These are phyloP conservation scores for Cantharis lateralis DNA, from an alignment of 2,888 invertebrate genomes.

Conservation along the genomic window DNA sequence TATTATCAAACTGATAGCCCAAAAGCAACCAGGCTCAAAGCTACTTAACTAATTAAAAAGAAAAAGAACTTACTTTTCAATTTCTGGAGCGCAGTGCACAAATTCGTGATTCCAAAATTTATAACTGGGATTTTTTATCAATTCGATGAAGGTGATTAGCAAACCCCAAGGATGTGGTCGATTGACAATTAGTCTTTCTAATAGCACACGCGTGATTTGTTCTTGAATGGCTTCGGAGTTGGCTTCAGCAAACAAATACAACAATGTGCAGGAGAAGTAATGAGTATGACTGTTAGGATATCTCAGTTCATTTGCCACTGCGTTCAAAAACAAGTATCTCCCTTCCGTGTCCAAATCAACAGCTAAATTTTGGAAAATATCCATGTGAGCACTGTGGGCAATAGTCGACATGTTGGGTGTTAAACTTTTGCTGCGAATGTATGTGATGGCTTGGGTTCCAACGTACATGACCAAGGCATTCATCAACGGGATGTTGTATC, in stretches of 20 bases:
- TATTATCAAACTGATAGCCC: no score
- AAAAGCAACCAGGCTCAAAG: no score
- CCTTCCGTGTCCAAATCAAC: conserved; percentile 98
- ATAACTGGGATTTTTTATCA: conserved; percentile 97
- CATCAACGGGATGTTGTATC: conserved; percentile 95
- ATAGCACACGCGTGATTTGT: conserved; percentile 93
- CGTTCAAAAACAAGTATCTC: conserved; percentile 95
- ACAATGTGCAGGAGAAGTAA: conserved; percentile 97
- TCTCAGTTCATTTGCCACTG: conserved; percentile 97
- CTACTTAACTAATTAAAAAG: background rate
- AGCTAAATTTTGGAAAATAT: conserved; percentile 98
- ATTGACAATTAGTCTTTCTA: conserved; percentile 97
- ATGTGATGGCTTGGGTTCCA: conserved; percentile 93
- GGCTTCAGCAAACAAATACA: conserved; percentile 97
- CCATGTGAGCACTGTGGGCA: conserved; percentile 98
- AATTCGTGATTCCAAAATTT: conserved; percentile 99
- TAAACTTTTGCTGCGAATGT: conserved; percentile 88
- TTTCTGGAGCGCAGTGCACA: conserved; percentile 99
- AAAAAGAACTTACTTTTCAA: conserved; percentile 84
- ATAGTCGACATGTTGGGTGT: conserved; percentile 98
- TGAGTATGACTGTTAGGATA: conserved; percentile 99
- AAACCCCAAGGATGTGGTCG: conserved; percentile 99
- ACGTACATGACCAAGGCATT: conserved; percentile 98
- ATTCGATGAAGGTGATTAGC: conserved; percentile 97
- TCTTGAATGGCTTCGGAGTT: conserved; percentile 98